Conservation (phyloP, 2,888 invertebrate genomes). For the Ligdia adustata region DNA sequence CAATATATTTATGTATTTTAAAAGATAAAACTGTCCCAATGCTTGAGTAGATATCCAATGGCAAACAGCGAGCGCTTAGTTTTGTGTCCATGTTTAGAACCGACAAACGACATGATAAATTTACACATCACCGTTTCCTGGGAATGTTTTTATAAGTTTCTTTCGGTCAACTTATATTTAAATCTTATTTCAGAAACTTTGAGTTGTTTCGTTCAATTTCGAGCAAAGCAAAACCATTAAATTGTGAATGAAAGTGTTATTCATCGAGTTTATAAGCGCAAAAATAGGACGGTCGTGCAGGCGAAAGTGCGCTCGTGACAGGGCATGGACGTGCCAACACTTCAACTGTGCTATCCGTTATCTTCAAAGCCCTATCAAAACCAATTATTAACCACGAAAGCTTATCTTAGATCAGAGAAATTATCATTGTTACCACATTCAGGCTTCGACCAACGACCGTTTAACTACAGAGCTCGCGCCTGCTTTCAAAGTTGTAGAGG, state of each 20-base stretch:
- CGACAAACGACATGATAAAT: conserved; percentile 53
- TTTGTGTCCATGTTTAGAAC: conserved; percentile 57
- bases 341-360: conserved; percentile 44
- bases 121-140: conserved; percentile 59
- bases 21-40: conserved; percentile 63
- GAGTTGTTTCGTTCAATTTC: not conserved
- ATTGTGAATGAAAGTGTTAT: conserved; percentile 56
- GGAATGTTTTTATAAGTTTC: conserved; percentile 47
- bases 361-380: conserved; percentile 31
- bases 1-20: conserved; percentile 54
- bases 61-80: conserved; percentile 56
- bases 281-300: conserved; percentile 70
- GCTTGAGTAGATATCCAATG: conserved; percentile 53
- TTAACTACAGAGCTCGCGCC: no score
- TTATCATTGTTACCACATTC: conserved; percentile 9
- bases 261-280: conserved; percentile 51
- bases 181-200: no score
- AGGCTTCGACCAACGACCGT: not conserved
- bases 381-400: conserved; percentile 14
- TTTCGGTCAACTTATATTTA: conserved; percentile 24
- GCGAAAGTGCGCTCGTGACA: conserved; percentile 74
- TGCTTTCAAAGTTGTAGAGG: no score
- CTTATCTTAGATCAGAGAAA: conserved; percentile 17
- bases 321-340: conserved; percentile 58
- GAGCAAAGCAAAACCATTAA: conserved; percentile 17